A percentile compares a stretch with the other conserved stretches of the same genome.
Evolutionary conservation across 1,140 invertebrate genomes (phyloP).

Genomic region (Trachelipus rathkii): DNA sequence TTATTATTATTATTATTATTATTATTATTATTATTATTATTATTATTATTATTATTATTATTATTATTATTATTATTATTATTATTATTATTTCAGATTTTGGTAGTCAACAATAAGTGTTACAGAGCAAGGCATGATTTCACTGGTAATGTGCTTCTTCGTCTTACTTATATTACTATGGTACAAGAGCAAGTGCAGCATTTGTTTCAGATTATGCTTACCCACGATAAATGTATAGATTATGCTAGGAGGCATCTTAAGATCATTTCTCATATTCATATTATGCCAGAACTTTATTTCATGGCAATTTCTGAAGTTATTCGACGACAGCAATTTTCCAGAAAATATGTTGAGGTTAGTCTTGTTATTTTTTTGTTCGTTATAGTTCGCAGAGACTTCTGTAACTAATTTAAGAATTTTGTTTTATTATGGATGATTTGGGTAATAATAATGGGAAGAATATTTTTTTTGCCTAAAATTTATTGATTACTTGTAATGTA

Average conservation of each 20-base stretch:
- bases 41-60: too few relatives aligned
- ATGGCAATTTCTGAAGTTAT: background rate
- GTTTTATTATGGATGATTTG: background rate
- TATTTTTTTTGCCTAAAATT: too few relatives aligned
- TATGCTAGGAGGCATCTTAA: background rate
- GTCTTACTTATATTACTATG: background rate
- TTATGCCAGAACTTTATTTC: background rate
- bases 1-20: too few relatives aligned
- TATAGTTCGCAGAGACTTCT: background rate
- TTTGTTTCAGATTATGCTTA: background rate
- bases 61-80: too few relatives aligned
- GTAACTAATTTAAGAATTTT: background rate
- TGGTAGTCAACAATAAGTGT: background rate
- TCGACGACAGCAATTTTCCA: background rate
- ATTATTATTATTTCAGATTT: too few relatives aligned
- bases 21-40: too few relatives aligned
- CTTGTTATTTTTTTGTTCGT: background rate
- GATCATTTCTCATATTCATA: background rate
- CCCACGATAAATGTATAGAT: background rate
- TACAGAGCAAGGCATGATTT: background rate
- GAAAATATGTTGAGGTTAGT: background rate
- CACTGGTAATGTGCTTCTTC: background rate
- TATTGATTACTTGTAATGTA: too few relatives aligned
- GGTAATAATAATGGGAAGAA: too few relatives aligned
- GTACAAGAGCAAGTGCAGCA: background rate